These are phyloP conservation scores for Samia ricini DNA, from an alignment of 1,140 invertebrate species.

Conservation along the genomic window DNA sequence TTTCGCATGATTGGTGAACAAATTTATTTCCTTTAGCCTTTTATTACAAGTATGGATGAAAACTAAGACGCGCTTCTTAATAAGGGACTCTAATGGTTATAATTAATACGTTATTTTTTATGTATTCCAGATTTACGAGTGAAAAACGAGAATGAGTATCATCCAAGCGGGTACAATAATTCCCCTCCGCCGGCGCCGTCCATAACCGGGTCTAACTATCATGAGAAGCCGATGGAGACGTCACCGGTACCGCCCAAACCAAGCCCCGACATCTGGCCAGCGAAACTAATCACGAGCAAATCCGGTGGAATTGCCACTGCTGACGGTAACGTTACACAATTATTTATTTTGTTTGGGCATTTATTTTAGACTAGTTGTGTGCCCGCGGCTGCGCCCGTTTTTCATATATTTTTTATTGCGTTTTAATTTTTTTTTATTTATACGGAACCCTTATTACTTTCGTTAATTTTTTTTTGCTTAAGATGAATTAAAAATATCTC, in stretches of 20 bases:
- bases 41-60: too few relatives aligned
- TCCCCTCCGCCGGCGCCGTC: conserved; percentile 74
- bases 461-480: too few relatives aligned
- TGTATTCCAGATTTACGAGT: conserved; percentile 77
- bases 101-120: conserved; percentile 6
- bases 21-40: too few relatives aligned
- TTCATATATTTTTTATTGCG: too few relatives aligned
- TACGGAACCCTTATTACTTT: too few relatives aligned
- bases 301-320: conserved; percentile 76
- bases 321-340: conserved; percentile 52
- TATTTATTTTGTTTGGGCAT: neutral
- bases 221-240: conserved; percentile 73
- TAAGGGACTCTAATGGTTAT: too few relatives aligned
- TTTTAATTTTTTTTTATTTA: too few relatives aligned
- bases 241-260: conserved; percentile 70
- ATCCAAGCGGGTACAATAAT: conserved; percentile 68
- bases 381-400: too few relatives aligned
- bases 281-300: conserved; percentile 73
- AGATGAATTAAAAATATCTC: too few relatives aligned
- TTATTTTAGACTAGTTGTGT: neutral
- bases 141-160: conserved; percentile 79
- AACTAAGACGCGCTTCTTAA: too few relatives aligned
- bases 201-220: conserved; percentile 71
- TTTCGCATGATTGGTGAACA: too few relatives aligned
- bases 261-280: conserved; percentile 68